phyloP scores from a whole-genome alignment of 2,888 invertebrate species.

The Stomorhina lunata region DNA sequence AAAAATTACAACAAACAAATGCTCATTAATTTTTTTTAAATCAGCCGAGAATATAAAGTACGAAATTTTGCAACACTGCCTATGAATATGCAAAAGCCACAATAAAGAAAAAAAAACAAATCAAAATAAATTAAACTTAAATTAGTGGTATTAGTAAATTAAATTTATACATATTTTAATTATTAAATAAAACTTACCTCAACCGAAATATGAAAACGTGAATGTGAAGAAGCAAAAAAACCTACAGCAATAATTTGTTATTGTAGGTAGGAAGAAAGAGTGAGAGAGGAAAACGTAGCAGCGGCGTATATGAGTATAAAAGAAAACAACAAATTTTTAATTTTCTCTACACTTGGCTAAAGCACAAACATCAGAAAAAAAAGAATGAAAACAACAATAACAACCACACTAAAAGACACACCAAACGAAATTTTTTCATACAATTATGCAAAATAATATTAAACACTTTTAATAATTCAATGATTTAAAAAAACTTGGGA shows the following conservation, averaged over 20 bases:
- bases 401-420: slow-evolving; percentile 47
- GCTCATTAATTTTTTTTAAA: slow-evolving; percentile 20
- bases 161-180: background rate
- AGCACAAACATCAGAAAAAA: slow-evolving; percentile 32
- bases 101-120: slow-evolving; percentile 3
- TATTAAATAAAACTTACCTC: slow-evolving; percentile 35
- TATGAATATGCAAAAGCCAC: background rate
- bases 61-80: slow-evolving; percentile 46
- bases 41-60: slow-evolving; percentile 16
- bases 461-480: background rate
- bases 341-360: slow-evolving; percentile 63
- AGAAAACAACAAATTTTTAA: slow-evolving; percentile 50
- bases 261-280: background rate
- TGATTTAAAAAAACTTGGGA: background rate
- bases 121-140: background rate
- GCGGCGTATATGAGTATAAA: slow-evolving; percentile 40
- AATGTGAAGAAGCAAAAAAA: background rate
- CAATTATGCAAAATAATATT: slow-evolving; percentile 44
- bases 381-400: background rate
- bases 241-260: slow-evolving; percentile 10
- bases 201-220: background rate
- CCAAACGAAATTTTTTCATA: slow-evolving; percentile 20
- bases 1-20: background rate
- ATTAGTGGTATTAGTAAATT: background rate
- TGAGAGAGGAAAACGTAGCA: slow-evolving; percentile 10